phyloP scores from a whole-genome alignment of 2,888 invertebrate genomes.

The Monochamus alternatus region DNA sequence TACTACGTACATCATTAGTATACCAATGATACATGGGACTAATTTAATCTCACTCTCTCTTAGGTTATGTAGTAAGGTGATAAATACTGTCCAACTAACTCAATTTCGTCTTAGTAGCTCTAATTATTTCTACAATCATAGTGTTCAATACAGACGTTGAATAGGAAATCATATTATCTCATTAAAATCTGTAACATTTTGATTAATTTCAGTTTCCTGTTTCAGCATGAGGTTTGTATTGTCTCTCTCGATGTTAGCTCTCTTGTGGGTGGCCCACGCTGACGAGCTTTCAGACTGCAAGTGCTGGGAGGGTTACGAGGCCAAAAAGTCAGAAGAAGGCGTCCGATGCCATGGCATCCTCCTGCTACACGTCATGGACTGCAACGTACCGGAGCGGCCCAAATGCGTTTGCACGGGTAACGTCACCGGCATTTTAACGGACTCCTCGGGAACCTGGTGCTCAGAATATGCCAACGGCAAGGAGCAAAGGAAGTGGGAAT shows the following conservation, averaged over 20 bases:
- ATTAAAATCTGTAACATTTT: no score
- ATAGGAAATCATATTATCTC: no score
- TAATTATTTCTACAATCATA: no score
- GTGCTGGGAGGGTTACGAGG: slow-evolving; percentile 41
- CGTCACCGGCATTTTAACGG: slow-evolving; percentile 46
- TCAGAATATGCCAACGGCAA: slow-evolving; percentile 35
- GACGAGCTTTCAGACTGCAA: slow-evolving; percentile 44
- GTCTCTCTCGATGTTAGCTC: background rate
- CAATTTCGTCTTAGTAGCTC: no score
- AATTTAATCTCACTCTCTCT: no score
- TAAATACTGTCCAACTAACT: no score
- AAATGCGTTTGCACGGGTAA: slow-evolving; percentile 49
- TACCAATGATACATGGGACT: no score
- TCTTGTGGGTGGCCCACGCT: slow-evolving; percentile 10
- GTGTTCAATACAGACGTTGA: no score
- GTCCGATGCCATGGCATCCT: slow-evolving; percentile 44
- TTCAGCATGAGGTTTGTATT: slow-evolving; percentile 33
- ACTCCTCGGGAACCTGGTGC: slow-evolving; percentile 50
- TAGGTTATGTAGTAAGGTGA: no score
- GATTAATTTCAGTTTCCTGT: background rate
- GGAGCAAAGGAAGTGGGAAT: slow-evolving; percentile 44
- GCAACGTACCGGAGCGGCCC: slow-evolving; percentile 51
- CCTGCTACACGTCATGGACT: slow-evolving; percentile 37
- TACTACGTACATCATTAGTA: no score
- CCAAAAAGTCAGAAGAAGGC: slow-evolving; percentile 30